Base-by-base conservation (phyloP, 2,888 invertebrate genomes). In the Noctua comes region DNA sequence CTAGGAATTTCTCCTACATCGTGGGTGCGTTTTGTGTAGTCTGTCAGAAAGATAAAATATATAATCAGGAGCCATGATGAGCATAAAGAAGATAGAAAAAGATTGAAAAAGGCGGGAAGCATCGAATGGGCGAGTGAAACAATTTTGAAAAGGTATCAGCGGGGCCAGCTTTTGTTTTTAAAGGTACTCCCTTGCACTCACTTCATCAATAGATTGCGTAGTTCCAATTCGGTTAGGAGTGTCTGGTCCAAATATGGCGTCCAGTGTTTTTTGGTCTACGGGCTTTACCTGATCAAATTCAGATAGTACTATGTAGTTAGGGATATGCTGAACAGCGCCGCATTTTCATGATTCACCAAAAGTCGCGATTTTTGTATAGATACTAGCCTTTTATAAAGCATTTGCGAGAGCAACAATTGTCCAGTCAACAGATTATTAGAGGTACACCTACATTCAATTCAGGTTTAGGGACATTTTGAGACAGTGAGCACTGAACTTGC, bases 151-250 rank as follows among this genome's bases (percentile, higher is more conserved):
- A 31, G 40, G 27, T 24, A 43, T 27, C 1, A 4, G 24, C 1
- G 54, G 76, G 73, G 75, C 36, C 48, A 24, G n/a, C 5, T 18
- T 46, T 13, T 13, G 57, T 16, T 59, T 31, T 24, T 21, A 57
- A 36, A 43, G 59, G 31, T 76, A 66, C 46, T 76, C 18, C 76
- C 57, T 68, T 79, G 3, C n/a, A 80, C 80, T 80, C 80, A 80
- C 80, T 24, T 79, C 21, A 0, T 57, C 48, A 1, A 40, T 43
- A 2, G 40, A 11, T n/a, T 24, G 24, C 5, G 81, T 46, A 43
- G 68, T 8, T n/a, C 57, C 80, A 11, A 10, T 8, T 24, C 0
- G n/a, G 31, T 31, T 36, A 4, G 77, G 46, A 40, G 24, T 51
- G 0, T n/a, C 51, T n/a, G 54, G 5, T 27, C 69, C 80, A 8